Conservation (phyloP, 1,140 invertebrate genomes). For the Temnothorax longispinosus region DNA sequence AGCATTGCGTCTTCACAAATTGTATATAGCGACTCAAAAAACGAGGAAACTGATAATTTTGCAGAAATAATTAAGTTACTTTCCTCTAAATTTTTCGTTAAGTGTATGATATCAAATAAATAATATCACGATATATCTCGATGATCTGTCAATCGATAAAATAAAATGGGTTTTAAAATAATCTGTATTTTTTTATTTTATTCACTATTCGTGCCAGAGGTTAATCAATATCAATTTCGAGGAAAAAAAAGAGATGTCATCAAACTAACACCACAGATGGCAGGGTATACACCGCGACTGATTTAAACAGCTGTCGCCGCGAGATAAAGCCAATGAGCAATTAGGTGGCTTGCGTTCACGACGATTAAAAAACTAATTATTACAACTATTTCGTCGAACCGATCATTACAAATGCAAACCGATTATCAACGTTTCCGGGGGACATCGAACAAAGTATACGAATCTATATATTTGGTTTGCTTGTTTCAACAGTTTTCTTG, state of each 20-base stretch:
- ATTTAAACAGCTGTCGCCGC: conserved; percentile 34
- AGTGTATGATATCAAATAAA: not conserved
- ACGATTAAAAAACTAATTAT: conserved; percentile 55
- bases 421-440: not conserved
- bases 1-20: not conserved
- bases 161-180: not conserved
- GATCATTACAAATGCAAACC: not conserved
- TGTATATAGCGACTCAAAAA: not conserved
- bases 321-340: conserved; percentile 55
- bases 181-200: conserved; percentile 15
- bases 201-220: not conserved
- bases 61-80: not conserved
- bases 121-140: not conserved
- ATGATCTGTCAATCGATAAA: not conserved
- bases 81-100: not conserved
- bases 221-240: conserved; percentile 26
- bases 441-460: too few species aligned
- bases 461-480: not conserved
- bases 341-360: conserved; percentile 15
- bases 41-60: not conserved
- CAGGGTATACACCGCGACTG: not conserved
- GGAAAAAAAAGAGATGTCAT: conserved; percentile 3
- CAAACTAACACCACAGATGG: not conserved
- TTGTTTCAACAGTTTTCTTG: not conserved
- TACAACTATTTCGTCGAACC: conserved; percentile 26